Conservation (phyloP, 2,113 vertebrate genomes). For the Cheirogaleus medius region DNA sequence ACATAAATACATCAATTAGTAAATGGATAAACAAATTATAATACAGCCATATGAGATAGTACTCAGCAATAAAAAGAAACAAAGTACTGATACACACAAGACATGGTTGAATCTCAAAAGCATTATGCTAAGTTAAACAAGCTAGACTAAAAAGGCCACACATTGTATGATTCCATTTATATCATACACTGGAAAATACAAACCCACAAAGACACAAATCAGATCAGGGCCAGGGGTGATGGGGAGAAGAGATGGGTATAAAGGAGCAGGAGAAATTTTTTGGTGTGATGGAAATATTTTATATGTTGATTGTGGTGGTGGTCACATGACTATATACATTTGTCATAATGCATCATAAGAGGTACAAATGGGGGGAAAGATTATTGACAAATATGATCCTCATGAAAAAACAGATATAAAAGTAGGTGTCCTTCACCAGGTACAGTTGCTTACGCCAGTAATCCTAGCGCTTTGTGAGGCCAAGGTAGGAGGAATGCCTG, state of each 20-base stretch:
- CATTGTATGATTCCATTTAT: not conserved
- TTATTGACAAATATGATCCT: not conserved
- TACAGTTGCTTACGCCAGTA: too few relatives aligned
- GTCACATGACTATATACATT: not conserved
- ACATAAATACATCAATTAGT: not conserved
- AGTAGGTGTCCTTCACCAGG: not conserved
- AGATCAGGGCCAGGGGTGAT: not conserved
- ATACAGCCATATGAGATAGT: not conserved
- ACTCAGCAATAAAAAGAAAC: not conserved
- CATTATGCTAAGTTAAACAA: not conserved
- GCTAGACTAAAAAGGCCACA: not conserved
- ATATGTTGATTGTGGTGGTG: not conserved
- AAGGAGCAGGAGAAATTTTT: not conserved
- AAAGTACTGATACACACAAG: not conserved
- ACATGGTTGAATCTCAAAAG: not conserved
- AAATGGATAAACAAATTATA: not conserved
- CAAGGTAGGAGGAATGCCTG: too few relatives aligned
- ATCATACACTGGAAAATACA: not conserved
- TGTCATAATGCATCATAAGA: not conserved
- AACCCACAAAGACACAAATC: not conserved
- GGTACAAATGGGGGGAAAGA: not conserved
- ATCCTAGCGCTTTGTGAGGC: too few relatives aligned
- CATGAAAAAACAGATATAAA: not conserved
- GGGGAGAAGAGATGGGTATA: not conserved
- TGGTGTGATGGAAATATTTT: not conserved